Conservation (phyloP, 1,140 invertebrate genomes). For the Piezodorus guildinii region DNA sequence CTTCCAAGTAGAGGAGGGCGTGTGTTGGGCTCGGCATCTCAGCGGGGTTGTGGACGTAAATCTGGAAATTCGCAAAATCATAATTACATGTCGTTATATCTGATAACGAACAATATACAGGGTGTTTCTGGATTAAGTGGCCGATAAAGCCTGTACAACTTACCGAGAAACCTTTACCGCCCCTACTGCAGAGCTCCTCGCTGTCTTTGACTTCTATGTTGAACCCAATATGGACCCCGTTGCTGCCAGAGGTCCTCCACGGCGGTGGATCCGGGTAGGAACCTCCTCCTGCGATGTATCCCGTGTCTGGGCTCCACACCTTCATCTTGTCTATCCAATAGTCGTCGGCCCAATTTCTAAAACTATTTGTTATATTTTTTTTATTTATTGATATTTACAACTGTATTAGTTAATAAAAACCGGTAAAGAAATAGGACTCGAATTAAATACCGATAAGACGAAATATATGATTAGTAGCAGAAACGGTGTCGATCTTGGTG, state of each 20-base stretch:
- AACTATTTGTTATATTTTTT: not conserved
- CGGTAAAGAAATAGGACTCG: no score
- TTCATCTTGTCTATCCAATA: not conserved
- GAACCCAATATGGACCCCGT: not conserved
- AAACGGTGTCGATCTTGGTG: no score
- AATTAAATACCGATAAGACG: no score
- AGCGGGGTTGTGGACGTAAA: constrained; percentile 19
- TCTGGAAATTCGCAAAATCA: no score
- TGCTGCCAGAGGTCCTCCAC: constrained; percentile 7
- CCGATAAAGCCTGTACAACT: no score
- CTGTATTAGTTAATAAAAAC: no score
- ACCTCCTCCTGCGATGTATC: not conserved
- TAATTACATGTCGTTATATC: no score
- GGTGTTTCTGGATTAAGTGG: no score
- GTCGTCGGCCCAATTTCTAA: not conserved
- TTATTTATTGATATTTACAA: not conserved
- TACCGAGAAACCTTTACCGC: constrained; percentile 8
- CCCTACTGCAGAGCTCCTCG: not conserved
- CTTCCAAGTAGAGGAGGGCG: constrained; percentile 1
- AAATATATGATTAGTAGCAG: no score
- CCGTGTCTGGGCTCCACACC: constrained; percentile 16
- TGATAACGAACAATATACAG: no score
- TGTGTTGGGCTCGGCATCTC: constrained; percentile 13
- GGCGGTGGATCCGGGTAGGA: not conserved
- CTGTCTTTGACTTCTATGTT: not conserved